A percentile compares a stretch with the other conserved stretches of the same genome.
These are phyloP conservation scores for Pao palembangensis DNA, from an alignment of 2,113 vertebrate species.

Conservation along the genomic window DNA sequence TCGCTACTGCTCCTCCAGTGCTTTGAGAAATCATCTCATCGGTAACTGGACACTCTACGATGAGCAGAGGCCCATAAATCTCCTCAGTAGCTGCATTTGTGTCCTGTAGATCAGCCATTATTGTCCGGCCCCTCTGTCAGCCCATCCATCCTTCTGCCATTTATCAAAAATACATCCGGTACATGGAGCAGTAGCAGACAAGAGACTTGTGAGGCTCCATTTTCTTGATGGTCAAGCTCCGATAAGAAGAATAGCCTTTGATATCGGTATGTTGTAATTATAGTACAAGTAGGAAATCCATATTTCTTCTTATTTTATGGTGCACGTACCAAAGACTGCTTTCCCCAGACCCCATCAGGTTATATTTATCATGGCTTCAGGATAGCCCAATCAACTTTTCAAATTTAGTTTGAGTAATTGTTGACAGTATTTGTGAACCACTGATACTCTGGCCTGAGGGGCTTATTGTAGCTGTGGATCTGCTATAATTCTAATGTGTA, in stretches of 20 bases:
- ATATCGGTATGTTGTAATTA: not conserved
- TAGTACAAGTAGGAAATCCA: not conserved
- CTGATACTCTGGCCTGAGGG: no score
- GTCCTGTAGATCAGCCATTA: constrained; percentile 99
- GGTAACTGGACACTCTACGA: constrained; percentile 88
- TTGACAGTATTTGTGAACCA: no score
- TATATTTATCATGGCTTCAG: no score
- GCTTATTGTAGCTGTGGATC: not conserved
- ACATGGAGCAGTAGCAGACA: constrained; percentile 58
- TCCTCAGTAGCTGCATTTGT: constrained; percentile 89
- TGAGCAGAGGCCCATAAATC: constrained; percentile 86
- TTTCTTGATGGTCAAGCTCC: constrained; percentile 32
- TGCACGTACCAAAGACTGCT: no score
- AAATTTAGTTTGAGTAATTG: no score
- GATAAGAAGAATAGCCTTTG: constrained; percentile 5
- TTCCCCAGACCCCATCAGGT: no score
- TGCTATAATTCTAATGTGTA: not conserved
- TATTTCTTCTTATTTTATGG: not conserved
- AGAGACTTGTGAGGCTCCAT: constrained; percentile 3
- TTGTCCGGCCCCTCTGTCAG: constrained; percentile 95
- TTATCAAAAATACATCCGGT: constrained; percentile 87
- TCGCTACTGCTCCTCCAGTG: constrained; percentile 24
- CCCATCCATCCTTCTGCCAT: constrained; percentile 95
- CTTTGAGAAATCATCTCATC: constrained; percentile 90
- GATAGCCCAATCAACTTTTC: no score